phyloP scores from a whole-genome alignment of 2,888 invertebrate species.

The Melipona bicolor region DNA sequence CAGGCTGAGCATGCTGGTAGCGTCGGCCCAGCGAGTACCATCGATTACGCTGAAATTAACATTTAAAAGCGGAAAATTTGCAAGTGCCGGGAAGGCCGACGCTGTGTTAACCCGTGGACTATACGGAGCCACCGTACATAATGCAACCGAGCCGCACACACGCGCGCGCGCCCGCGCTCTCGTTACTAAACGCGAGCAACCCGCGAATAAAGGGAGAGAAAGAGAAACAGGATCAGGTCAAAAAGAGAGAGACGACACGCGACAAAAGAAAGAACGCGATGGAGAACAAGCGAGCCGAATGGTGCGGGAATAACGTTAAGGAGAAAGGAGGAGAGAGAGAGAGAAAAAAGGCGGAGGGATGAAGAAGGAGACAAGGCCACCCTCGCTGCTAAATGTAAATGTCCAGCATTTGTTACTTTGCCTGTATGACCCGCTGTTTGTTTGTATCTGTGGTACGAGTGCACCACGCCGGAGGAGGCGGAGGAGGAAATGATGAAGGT shows the following conservation, averaged over 20 bases:
- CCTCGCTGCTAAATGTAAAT: slow-evolving; percentile 82
- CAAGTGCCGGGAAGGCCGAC: slow-evolving; percentile 70
- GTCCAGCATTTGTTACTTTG: slow-evolving; percentile 82
- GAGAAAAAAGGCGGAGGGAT: not conserved
- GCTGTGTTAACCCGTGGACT: slow-evolving; percentile 49
- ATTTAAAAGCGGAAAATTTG: slow-evolving; percentile 77
- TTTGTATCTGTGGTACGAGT: slow-evolving; percentile 76
- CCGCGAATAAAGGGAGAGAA: slow-evolving; percentile 1
- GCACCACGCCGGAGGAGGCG: slow-evolving; percentile 21
- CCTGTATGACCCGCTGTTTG: slow-evolving; percentile 81
- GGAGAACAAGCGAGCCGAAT: slow-evolving; percentile 8
- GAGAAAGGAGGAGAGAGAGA: slow-evolving; percentile 7
- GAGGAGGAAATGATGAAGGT: slow-evolving; percentile 46
- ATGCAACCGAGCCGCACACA: slow-evolving; percentile 53
- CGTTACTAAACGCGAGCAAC: slow-evolving; percentile 61
- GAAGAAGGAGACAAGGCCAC: slow-evolving; percentile 40
- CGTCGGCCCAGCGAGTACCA: slow-evolving; percentile 49
- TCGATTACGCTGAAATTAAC: slow-evolving; percentile 76
- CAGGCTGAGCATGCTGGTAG: slow-evolving; percentile 28
- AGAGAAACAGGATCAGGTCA: slow-evolving; percentile 13
- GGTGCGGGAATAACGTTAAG: slow-evolving; percentile 4
- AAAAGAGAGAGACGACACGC: not conserved
- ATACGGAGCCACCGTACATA: slow-evolving; percentile 63
- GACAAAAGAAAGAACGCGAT: not conserved
- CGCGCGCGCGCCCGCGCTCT: slow-evolving; percentile 55